Evolutionary conservation across 2,888 invertebrate species (phyloP).

Genomic region (Himalopsyche kuldschensis): DNA sequence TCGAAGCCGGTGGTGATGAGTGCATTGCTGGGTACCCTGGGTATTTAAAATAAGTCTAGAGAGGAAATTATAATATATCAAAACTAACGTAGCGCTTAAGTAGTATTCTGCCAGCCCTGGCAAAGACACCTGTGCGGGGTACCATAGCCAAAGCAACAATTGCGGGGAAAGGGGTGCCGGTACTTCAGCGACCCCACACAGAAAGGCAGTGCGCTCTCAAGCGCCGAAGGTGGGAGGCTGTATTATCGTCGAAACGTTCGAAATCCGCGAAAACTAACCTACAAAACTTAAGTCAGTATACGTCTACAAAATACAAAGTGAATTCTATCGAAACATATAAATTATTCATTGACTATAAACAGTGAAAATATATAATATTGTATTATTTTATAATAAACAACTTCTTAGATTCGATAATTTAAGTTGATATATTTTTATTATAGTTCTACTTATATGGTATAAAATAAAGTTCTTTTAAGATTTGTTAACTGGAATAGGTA

Average conservation of each 20-base stretch:
- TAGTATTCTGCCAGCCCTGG: neutral
- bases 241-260: neutral
- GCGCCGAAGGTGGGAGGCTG: neutral
- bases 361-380: neutral
- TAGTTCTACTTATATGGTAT: neutral
- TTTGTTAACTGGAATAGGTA: neutral
- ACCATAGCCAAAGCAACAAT: neutral
- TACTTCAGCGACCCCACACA: neutral
- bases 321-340: neutral
- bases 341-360: neutral
- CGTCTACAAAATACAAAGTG: neutral
- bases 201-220: neutral
- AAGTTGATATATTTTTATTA: neutral
- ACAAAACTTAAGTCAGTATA: neutral
- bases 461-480: neutral
- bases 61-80: too few species aligned
- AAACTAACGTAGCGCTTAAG: too few species aligned
- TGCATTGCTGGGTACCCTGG: too few species aligned
- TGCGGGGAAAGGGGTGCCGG: neutral
- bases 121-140: neutral
- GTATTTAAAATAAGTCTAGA: too few species aligned
- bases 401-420: neutral
- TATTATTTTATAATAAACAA: neutral
- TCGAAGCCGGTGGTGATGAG: too few species aligned
- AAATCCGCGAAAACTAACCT: neutral